phyloP scores from a whole-genome alignment of 2,113 vertebrate genomes.

The Ceyx margarethae region DNA sequence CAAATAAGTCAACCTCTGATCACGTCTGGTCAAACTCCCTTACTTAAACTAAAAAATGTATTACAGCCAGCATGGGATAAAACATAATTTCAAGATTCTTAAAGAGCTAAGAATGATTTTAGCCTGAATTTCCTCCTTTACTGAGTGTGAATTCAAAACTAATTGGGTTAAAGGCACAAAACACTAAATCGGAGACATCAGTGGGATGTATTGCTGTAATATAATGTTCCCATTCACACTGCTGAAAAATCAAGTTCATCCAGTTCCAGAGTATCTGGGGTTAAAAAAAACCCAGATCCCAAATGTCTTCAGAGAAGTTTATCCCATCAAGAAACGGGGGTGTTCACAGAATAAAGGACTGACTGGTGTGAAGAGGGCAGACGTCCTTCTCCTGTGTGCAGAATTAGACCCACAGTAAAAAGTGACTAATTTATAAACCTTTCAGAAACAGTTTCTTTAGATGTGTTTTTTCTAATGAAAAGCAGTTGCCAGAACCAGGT shows the following conservation, averaged over 20 bases:
- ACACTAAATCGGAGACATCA: no score
- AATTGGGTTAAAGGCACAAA: background rate
- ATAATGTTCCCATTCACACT: no score
- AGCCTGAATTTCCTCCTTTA: background rate
- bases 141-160: background rate
- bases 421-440: background rate
- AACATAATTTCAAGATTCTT: background rate
- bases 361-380: background rate
- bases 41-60: background rate
- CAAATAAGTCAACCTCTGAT: background rate
- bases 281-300: no score
- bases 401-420: background rate
- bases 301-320: no score
- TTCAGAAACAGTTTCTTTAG: background rate
- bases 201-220: no score
- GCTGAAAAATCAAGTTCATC: no score
- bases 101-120: background rate
- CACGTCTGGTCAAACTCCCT: background rate
- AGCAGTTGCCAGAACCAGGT: no score
- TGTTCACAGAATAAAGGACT: no score
- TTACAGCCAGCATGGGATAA: background rate
- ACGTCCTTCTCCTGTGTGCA: background rate
- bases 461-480: background rate
- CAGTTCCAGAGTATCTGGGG: no score
- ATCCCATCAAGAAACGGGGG: no score